Percentiles rank a stretch among this genome's conserved stretches.
Conservation (phyloP, 2,113 vertebrate species). For the Xiphorhynchus elegans region DNA sequence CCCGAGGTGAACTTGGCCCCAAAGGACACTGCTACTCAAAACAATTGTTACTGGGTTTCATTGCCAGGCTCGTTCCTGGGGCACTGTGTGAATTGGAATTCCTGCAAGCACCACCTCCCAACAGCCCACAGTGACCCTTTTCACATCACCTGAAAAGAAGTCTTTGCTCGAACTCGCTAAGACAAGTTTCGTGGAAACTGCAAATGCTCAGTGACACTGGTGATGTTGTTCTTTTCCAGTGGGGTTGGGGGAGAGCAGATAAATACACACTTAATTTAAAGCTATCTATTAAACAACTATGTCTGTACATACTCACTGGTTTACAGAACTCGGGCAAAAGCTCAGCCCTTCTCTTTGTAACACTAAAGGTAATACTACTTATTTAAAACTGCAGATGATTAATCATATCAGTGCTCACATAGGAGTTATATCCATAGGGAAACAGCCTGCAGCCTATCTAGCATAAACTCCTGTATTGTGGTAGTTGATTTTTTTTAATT, state of each 20-base stretch:
- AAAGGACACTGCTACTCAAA: conserved; percentile 22
- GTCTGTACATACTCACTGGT: conserved; percentile 44
- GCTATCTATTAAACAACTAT: conserved; percentile 25
- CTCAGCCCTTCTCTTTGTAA: conserved; percentile 38
- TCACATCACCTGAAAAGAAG: not conserved
- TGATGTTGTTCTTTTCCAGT: not conserved
- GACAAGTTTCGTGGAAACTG: conserved; percentile 10
- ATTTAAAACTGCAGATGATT: conserved; percentile 44
- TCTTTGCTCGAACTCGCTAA: conserved; percentile 2
- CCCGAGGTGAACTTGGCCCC: not conserved
- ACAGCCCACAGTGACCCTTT: not conserved
- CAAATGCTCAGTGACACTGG: conserved; percentile 39
- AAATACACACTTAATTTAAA: conserved; percentile 37
- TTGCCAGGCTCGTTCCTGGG: not conserved
- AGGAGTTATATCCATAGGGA: conserved; percentile 48
- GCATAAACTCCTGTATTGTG: conserved; percentile 54
- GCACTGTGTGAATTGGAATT: not conserved
- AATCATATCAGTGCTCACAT: conserved; percentile 52
- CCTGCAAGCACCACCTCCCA: not conserved
- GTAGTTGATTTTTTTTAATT: conserved; percentile 6
- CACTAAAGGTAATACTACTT: conserved; percentile 51
- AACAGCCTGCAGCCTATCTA: conserved; percentile 54
- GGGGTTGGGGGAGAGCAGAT: not conserved
- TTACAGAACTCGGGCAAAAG: conserved; percentile 26
- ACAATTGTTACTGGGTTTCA: not conserved